A percentile compares a stretch with the other conserved stretches of the same genome.
Evolutionary conservation across 2,113 vertebrate species (phyloP).

Genomic region (Tautogolabrus adspersus): DNA sequence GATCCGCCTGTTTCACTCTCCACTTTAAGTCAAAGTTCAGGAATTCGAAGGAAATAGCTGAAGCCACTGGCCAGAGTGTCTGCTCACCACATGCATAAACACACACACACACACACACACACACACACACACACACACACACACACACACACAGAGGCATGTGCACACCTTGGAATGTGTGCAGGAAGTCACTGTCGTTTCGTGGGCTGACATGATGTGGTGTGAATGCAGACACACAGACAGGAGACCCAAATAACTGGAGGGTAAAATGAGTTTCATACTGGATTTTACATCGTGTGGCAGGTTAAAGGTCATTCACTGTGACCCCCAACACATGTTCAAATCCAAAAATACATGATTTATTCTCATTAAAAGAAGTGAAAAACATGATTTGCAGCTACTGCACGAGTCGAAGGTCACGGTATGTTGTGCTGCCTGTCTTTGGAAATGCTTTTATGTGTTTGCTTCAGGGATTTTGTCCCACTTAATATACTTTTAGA

Average conservation of each 20-base stretch:
- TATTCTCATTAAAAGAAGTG: too few species aligned
- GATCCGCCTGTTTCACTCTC: conserved; percentile 17
- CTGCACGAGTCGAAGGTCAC: too few species aligned
- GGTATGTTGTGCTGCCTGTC: too few species aligned
- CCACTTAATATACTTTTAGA: too few species aligned
- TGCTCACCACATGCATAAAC: conserved; percentile 39
- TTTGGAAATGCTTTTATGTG: too few species aligned
- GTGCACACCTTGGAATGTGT: conserved; percentile 61
- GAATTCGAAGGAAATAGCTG: conserved; percentile 78
- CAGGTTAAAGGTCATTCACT: too few species aligned
- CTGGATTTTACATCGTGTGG: not conserved
- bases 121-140: conserved; percentile 6
- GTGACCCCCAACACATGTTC: too few species aligned
- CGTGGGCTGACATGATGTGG: conserved; percentile 17
- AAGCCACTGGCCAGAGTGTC: conserved; percentile 53
- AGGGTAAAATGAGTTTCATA: not conserved
- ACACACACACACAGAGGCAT: not conserved
- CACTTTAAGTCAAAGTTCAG: conserved; percentile 54
- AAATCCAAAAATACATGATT: too few species aligned
- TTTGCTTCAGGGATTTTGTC: too few species aligned
- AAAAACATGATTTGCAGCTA: too few species aligned
- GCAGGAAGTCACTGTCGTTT: conserved; percentile 50
- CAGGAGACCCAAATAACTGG: not conserved
- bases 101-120: too few species aligned
- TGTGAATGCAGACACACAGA: conserved; percentile 27